A percentile compares a stretch with the other conserved stretches of the same genome.
Evolutionary conservation across 2,888 invertebrate species (phyloP).

Genomic region (Drosophila acutilabella): DNA sequence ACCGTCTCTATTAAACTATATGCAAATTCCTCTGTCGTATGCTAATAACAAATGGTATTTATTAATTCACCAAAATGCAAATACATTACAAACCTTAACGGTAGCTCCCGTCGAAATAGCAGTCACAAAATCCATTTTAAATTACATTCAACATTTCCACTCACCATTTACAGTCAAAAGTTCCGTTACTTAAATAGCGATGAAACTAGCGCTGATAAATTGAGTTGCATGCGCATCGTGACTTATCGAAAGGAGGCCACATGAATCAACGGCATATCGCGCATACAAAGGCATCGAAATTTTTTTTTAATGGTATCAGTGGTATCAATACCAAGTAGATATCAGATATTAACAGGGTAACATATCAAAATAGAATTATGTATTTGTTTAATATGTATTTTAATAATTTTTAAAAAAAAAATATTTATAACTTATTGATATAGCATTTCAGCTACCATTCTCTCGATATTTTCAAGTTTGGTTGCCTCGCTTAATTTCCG

Average conservation of each 20-base stretch:
- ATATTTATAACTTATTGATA: no score
- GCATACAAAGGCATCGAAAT: not conserved
- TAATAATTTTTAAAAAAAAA: no score
- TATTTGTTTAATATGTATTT: no score
- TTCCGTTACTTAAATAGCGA: slow-evolving; percentile 33
- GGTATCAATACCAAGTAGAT: not conserved
- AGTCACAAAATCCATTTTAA: slow-evolving; percentile 54
- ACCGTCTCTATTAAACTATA: slow-evolving; percentile 34
- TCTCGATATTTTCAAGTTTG: slow-evolving; percentile 6
- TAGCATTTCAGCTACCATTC: not conserved
- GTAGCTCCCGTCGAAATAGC: slow-evolving; percentile 50
- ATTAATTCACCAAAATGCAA: not conserved
- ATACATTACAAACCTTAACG: slow-evolving; percentile 35
- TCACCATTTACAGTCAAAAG: not conserved
- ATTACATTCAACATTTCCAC: not conserved
- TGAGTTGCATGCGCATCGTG: not conserved
- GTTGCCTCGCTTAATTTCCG: not conserved
- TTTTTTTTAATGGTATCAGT: not conserved
- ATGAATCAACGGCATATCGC: slow-evolving; percentile 1
- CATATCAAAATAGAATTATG: no score
- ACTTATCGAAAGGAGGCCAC: not conserved
- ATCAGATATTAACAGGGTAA: no score
- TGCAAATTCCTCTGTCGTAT: slow-evolving; percentile 24
- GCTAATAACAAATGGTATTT: slow-evolving; percentile 22
- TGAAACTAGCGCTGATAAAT: not conserved